A percentile compares a stretch with the other conserved stretches of the same genome.
Conservation (phyloP, 2,888 invertebrate genomes). For the Eretmocerus hayati region DNA sequence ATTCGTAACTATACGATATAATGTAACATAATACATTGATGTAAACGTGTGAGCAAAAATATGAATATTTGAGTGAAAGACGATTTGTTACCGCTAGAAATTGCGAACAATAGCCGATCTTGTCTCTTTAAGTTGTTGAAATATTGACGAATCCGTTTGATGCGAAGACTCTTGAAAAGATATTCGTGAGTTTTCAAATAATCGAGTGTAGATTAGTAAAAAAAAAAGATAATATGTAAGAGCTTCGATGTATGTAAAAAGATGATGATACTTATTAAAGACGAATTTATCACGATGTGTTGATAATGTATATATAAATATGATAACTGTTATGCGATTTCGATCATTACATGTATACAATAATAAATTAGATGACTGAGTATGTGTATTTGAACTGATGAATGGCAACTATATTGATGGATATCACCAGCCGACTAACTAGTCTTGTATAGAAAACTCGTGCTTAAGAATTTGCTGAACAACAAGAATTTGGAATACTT, state of each 20-base stretch:
- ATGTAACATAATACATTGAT: no score
- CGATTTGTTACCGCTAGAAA: conserved; percentile 15
- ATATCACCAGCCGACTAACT: conserved; percentile 38
- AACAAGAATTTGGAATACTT: conserved; percentile 10
- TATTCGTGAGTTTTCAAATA: neutral
- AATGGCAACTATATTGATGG: conserved; percentile 20
- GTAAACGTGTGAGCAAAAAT: no score
- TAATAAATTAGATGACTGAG: conserved; percentile 18
- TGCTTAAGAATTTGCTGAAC: conserved; percentile 32
- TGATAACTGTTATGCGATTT: conserved; percentile 37
- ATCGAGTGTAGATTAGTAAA: neutral
- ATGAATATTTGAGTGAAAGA: neutral
- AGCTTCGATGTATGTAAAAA: conserved; percentile 3
- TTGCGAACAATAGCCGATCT: conserved; percentile 7
- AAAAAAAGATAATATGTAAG: conserved; percentile 5
- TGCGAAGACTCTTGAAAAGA: neutral
- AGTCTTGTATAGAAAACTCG: conserved; percentile 44
- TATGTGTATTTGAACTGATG: conserved; percentile 15
- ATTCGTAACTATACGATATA: no score
- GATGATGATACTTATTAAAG: neutral
- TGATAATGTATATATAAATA: conserved; percentile 45
- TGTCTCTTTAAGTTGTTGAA: neutral
- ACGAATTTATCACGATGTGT: conserved; percentile 36
- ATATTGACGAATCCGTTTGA: neutral
- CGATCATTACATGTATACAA: conserved; percentile 26